Evolutionary conservation across 2,113 vertebrate genomes (phyloP), one percentile per base, ranked within the genome.

Genomic region (Erpornis zantholeuca): DNA sequence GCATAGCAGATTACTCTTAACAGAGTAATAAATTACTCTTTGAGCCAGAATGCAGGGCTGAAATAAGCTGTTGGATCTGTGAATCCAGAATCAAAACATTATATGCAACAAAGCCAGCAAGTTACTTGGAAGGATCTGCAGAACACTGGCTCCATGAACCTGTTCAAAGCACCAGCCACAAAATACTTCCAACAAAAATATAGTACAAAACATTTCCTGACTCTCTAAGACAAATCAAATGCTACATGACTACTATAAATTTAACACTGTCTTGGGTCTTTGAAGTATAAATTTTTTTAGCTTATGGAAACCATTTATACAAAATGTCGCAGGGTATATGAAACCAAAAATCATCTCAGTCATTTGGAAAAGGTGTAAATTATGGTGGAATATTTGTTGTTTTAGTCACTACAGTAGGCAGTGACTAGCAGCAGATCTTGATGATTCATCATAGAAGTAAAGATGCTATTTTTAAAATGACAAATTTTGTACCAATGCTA

Each of bases 301-400:
- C 6, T 72, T 35, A 33, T 25, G 28, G 5, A 38, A 72, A 52
- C 18, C 4, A 24, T 66, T 35, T 45, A 15, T 68, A 36, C 14
- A 68, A 77, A 40, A 63, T 52, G 19, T 59, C 1, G 0, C 20
- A 20, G 15, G 3, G 6, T 54, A 12, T 17, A 18, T 2, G 2
- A 65, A 68, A 72, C 3, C 2, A 21, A 73, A 83, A 79, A 71
- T 40, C 70, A 81, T 42, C 2, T 3, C 12, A 60, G 44, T 61
- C 7, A 33, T 79, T 82, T 76, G 20, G 40, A 82, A 89, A 78
- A 47, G 2, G 6, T 68, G 56, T 42, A 79, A 89, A 82, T 79
- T 79, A 28, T 57, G 17, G 16, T 52, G 22, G 15, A 90, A 80
- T 80, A 61, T 63, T 69, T 84, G 24, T 11, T 88, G 78, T 59